Percentiles rank a stretch among this genome's conserved stretches.
Evolutionary conservation across 2,113 vertebrate genomes (phyloP).

Genomic region (Heloderma charlesbogerti): DNA sequence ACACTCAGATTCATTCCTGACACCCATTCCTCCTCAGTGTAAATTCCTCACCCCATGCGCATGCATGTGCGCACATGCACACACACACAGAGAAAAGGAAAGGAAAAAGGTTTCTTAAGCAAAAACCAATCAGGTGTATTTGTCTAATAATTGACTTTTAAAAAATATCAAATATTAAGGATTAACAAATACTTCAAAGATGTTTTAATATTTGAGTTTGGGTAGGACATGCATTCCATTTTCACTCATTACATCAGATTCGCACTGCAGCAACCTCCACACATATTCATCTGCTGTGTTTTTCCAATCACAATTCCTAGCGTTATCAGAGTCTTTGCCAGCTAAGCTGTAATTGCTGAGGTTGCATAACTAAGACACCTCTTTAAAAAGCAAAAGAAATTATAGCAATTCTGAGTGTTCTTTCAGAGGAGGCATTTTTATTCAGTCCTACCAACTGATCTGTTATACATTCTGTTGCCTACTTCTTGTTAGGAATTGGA

Average conservation of each 20-base stretch:
- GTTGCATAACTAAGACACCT: constrained; percentile 27
- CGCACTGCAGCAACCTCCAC: neutral
- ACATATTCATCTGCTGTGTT: constrained; percentile 5
- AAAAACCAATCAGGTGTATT: neutral
- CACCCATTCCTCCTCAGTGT: neutral
- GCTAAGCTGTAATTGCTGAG: constrained; percentile 5
- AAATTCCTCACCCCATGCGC: neutral
- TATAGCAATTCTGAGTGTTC: constrained; percentile 6
- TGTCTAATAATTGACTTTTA: neutral
- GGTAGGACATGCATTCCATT: neutral
- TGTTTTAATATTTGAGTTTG: neutral
- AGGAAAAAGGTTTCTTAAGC: neutral
- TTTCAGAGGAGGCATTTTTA: constrained; percentile 4
- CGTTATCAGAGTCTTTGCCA: neutral
- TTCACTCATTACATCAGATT: neutral
- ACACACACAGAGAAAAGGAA: neutral
- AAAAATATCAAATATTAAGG: neutral
- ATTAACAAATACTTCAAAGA: neutral
- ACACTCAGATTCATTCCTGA: too few species aligned
- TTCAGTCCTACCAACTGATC: neutral
- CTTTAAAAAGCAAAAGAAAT: neutral
- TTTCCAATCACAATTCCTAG: neutral
- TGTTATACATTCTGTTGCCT: constrained; percentile 23
- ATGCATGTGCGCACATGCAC: neutral
- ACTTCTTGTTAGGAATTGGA: neutral